Conservation (phyloP, 2,888 invertebrate species). For the Bellardia pandia region DNA sequence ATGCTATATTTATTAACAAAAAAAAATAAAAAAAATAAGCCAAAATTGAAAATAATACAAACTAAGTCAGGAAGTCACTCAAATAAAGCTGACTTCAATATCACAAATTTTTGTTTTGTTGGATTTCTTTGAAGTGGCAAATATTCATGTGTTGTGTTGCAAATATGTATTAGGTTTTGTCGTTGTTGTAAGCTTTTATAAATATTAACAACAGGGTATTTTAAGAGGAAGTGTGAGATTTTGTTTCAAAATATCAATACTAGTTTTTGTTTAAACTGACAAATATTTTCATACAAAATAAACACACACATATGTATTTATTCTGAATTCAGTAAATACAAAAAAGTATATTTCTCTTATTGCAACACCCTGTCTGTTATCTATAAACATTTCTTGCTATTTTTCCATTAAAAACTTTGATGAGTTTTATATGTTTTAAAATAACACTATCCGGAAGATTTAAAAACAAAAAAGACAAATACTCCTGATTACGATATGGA, state of each 20-base stretch:
- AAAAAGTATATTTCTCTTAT: neutral
- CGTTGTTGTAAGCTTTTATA: neutral
- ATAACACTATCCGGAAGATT: constrained; percentile 56
- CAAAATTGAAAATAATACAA: constrained; percentile 49
- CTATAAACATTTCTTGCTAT: neutral
- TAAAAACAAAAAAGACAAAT: constrained; percentile 14
- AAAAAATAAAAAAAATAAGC: constrained; percentile 27
- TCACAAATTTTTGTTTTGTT: constrained; percentile 9
- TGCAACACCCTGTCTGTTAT: neutral
- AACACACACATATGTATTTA: no score
- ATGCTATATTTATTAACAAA: constrained; percentile 1
- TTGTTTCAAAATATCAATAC: neutral
- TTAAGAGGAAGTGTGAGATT: neutral
- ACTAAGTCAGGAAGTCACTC: constrained; percentile 67
- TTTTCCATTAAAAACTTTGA: constrained; percentile 12
- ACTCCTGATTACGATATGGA: constrained; percentile 28
- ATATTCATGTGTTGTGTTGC: constrained; percentile 44
- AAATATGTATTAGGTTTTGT: constrained; percentile 18
- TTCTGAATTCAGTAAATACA: no score
- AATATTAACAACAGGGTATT: neutral
- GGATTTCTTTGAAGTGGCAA: constrained; percentile 17
- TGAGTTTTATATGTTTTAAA: neutral
- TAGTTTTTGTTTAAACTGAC: no score
- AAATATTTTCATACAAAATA: no score
- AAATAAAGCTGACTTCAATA: constrained; percentile 49